These are phyloP conservation scores for Leptocoma aspasia DNA, from an alignment of 2,113 vertebrate genomes.

Conservation along the genomic window DNA sequence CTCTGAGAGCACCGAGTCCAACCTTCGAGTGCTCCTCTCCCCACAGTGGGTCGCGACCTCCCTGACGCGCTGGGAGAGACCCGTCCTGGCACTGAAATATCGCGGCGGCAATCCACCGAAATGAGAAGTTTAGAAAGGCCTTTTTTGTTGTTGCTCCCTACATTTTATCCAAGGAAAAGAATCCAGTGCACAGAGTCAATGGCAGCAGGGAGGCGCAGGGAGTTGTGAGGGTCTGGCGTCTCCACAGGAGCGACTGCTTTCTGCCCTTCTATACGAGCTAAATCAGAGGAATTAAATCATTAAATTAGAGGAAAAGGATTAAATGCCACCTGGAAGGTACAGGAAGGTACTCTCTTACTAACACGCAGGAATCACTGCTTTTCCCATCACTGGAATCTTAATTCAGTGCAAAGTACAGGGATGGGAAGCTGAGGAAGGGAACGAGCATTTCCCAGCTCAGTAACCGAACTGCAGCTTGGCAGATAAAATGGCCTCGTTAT, in stretches of 20 bases:
- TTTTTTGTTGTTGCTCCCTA: not conserved
- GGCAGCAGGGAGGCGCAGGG: not conserved
- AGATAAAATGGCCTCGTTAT: not conserved
- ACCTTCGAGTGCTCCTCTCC: rapidly evolving
- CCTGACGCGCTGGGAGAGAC: rapidly evolving
- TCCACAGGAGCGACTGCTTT: not conserved
- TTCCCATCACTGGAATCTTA: not conserved
- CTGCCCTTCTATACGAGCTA: not conserved
- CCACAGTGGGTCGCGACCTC: rapidly evolving
- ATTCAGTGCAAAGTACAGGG: not conserved
- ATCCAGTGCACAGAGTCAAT: rapidly evolving
- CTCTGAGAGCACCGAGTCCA: no score
- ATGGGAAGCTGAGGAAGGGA: not conserved
- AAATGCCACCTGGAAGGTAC: not conserved
- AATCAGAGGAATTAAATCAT: no score
- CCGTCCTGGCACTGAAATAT: rapidly evolving
- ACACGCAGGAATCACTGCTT: not conserved
- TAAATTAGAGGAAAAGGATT: not conserved
- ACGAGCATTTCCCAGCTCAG: not conserved
- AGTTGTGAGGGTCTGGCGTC: rapidly evolving
- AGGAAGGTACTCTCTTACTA: not conserved
- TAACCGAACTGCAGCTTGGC: not conserved
- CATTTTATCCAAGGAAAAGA: not conserved
- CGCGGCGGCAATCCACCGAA: not conserved
- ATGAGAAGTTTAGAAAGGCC: not conserved